Evolutionary conservation across 1,140 invertebrate species (phyloP), one percentile per base, ranked within the genome.

Genomic region (Nixonia krombeini): DNA sequence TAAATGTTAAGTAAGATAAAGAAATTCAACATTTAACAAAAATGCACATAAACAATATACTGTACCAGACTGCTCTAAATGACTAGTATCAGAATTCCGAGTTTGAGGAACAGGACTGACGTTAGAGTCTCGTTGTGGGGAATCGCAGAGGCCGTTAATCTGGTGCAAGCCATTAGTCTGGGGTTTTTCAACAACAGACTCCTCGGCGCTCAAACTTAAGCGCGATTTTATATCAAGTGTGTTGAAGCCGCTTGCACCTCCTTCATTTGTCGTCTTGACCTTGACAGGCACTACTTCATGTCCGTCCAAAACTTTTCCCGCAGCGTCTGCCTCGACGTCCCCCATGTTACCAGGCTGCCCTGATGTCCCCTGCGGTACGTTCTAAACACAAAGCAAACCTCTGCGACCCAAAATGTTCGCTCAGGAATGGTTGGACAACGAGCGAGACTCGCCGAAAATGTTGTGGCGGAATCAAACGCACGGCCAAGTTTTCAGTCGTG

Each of bases 61-160:
- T 46, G 41, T 74, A 85, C 82, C 80, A 58, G 73, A 70, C 71
- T 83, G 70, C 52, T 74, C 79, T 61, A 76, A 78, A 76, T 80
- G 78, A 83, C 79, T 83, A 85, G 80, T 75, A 75, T 82, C 74
- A 57, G 73, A 50, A 51, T 59, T 64, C 57, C 73, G 64, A 17
- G 72, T 45, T 66, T 73, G 61, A 29, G 41, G 5, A 5, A 63
- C 33, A 46, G 63, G 58, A 67, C 42, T 73, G 2, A 51, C 37
- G 26, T 56, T 50, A 21, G 41, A 42, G n/a, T 73, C 61, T 63
- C 57, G 74, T 58, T 73, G 62, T n/a, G 68, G 69, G 6, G 73
- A 75, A 26, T 81, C 78, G 62, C 70, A 81, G 38, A 71, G 44
- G 13, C 83, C 81, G 38, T 85, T 85, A 6, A 77, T 52, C 42